Percentiles rank a stretch among this genome's conserved stretches.
phyloP scores from a whole-genome alignment of 2,113 vertebrate species.

The Neogale vison region DNA sequence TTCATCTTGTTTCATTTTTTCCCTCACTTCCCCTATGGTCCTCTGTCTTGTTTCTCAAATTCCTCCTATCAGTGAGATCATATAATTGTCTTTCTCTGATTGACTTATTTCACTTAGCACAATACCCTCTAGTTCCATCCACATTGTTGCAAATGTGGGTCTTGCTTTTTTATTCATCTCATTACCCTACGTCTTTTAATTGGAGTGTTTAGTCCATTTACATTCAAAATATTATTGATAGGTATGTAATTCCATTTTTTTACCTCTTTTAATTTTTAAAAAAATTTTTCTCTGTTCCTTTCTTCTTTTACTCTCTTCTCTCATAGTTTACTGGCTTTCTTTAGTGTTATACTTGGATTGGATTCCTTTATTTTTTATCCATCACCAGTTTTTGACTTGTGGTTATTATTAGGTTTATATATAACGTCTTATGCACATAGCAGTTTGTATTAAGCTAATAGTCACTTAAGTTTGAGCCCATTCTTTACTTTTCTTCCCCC shows the following conservation, averaged over 20 bases:
- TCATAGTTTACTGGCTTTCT: neutral
- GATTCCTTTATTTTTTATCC: neutral
- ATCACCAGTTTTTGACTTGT: neutral
- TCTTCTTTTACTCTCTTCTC: neutral
- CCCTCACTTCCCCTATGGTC: no score
- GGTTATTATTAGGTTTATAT: neutral
- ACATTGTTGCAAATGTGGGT: no score
- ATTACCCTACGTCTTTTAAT: no score
- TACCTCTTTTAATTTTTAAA: neutral
- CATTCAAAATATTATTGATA: neutral
- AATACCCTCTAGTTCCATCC: no score
- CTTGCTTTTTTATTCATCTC: no score
- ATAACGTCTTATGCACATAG: neutral
- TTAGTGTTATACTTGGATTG: neutral
- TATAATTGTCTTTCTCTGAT: no score
- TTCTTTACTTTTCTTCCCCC: neutral
- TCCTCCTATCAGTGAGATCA: no score
- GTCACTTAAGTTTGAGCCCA: neutral
- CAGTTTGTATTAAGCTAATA: neutral
- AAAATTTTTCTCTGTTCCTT: neutral
- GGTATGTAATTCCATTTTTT: neutral
- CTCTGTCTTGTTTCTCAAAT: no score
- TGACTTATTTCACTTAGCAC: no score
- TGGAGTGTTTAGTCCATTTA: no score
- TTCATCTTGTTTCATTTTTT: no score